Base-by-base conservation (phyloP, 2,113 vertebrate species). In the Gasterosteus nipponicus region DNA sequence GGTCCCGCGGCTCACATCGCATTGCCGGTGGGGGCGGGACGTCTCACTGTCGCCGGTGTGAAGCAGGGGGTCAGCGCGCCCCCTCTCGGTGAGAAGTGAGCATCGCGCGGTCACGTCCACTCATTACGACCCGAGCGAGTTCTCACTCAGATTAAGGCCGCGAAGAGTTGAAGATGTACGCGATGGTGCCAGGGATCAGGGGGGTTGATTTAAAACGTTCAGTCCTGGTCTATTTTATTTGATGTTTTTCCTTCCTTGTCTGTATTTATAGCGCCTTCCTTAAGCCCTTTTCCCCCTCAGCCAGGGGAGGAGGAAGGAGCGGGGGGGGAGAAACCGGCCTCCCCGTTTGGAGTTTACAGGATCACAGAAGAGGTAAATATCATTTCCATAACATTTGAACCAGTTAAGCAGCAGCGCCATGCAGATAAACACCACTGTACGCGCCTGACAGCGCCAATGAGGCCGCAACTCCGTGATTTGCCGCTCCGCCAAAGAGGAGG, bases 331-430 rank as follows among this genome's bases (percentile, higher is more conserved):
- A 7, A 19, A 49, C 2, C 57, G 51, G 41, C 67, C 72, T 56
- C 70, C 64, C 71, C 75, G 86, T 89, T 86, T 83, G 84, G 80
- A 84, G 88, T 82, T 82, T 88, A 82, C 81, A 77, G 88, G 88
- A 88, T 92, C 88, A 92, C 84, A 91, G 83, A 80, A 35, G 86
- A 89, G 88, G 87, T 87, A 91, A 92, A 91, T 90, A 89, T 91
- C 88, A 92, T 91, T 91, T 91, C 89, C 89, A 90, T 91, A 92
- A 91, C 90, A 92, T 91, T 92, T 91, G 88, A 91, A 91, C 91
- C 88, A 89, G 86, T 90, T 92, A 91, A 91, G 86, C 89, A 90
- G 7, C 82, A 90, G 89, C 88, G 82, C 83, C 87, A 77, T 86
- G 75, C 89, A 77, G 84, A 87, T 84, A 89, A 92, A 89, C 80